Percentiles rank a stretch among this genome's conserved stretches.
These are phyloP conservation scores for Ibidorhyncha struthersii DNA, from an alignment of 2,113 vertebrate genomes.

Conservation along the genomic window DNA sequence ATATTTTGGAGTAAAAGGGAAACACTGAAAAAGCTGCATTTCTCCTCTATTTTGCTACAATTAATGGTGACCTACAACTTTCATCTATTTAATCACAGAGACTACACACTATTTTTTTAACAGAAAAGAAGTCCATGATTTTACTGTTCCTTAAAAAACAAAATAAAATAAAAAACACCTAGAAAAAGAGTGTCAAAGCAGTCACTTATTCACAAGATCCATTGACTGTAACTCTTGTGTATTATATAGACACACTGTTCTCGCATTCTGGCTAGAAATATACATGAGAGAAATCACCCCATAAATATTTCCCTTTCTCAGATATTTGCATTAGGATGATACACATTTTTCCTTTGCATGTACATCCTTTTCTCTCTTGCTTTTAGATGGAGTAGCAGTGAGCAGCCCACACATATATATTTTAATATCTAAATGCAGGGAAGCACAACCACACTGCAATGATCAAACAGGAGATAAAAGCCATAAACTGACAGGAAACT, in stretches of 20 bases:
- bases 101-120: background rate
- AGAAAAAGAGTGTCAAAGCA: background rate
- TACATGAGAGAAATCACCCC: background rate
- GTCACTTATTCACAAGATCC: background rate
- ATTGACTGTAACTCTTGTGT: background rate
- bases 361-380: background rate
- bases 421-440: background rate
- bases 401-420: accelerated
- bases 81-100: background rate
- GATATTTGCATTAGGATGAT: background rate
- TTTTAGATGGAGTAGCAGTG: background rate
- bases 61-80: background rate
- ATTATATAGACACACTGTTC: background rate
- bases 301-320: background rate
- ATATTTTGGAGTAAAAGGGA: background rate
- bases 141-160: background rate
- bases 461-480: background rate
- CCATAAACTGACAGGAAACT: background rate
- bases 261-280: background rate
- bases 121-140: background rate
- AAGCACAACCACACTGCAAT: background rate
- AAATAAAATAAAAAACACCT: too few species aligned
- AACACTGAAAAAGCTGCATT: background rate
- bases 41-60: background rate
- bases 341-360: too few species aligned